These are phyloP conservation scores for Poecilus cupreus DNA, from an alignment of 2,888 invertebrate species.

Conservation along the genomic window DNA sequence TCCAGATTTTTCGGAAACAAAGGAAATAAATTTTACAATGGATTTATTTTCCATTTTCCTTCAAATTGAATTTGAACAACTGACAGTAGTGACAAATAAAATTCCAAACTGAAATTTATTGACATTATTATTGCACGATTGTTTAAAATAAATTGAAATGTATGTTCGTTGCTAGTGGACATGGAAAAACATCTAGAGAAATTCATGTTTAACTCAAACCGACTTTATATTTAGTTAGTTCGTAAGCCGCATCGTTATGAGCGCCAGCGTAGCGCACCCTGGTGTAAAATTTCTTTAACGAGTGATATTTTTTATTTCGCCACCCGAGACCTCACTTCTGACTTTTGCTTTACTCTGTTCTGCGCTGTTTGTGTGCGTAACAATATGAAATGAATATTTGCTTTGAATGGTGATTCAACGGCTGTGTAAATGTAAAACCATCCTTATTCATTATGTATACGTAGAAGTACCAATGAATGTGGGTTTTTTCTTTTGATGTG, in stretches of 20 bases:
- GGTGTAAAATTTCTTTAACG: conserved; percentile 8
- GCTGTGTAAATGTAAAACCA: background rate
- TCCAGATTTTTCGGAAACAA: too few relatives aligned
- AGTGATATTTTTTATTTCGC: conserved; percentile 20
- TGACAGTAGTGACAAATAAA: too few relatives aligned
- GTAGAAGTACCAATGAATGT: background rate
- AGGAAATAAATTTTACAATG: too few relatives aligned
- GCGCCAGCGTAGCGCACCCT: background rate
- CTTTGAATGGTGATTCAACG: conserved; percentile 12
- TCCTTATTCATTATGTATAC: background rate
- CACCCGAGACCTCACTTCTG: background rate
- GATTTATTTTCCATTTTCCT: too few relatives aligned
- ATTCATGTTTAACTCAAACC: conserved; percentile 2
- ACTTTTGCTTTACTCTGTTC: background rate
- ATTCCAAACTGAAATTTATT: too few relatives aligned
- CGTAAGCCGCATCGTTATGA: background rate
- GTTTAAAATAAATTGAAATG: too few relatives aligned
- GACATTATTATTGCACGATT: too few relatives aligned
- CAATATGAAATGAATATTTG: conserved; percentile 31
- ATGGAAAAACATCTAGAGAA: background rate
- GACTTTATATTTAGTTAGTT: conserved; percentile 1
- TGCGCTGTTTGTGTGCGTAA: background rate
- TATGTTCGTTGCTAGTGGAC: too few relatives aligned
- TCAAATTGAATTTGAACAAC: too few relatives aligned
- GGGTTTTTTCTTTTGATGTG: background rate